Evolutionary conservation across 2,797 vertebrate genomes (phyloP).

Genomic region (Spinus olivaceus): DNA sequence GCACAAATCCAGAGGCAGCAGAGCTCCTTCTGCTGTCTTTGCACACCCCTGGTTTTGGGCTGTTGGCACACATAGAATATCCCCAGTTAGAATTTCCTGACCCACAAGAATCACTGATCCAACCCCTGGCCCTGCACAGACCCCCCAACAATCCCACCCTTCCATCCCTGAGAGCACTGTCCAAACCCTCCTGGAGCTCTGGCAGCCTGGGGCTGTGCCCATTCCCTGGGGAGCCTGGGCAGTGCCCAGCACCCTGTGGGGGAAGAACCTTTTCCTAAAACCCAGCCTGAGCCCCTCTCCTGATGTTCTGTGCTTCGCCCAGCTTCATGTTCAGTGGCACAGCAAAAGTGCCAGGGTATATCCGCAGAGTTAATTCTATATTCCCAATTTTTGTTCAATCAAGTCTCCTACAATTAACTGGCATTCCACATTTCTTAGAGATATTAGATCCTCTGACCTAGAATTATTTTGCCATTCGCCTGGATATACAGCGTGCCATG

Average conservation of each 20-base stretch:
- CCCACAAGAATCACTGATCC: not conserved
- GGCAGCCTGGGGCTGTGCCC: rapidly evolving
- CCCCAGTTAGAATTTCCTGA: not conserved
- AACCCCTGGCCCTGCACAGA: not conserved
- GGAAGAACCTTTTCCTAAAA: not conserved
- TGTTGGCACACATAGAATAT: rapidly evolving
- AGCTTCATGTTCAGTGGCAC: not conserved
- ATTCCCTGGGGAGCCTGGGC: not conserved
- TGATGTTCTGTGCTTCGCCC: not conserved
- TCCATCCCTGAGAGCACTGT: rapidly evolving
- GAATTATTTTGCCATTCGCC: not conserved
- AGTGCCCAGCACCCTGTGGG: not conserved
- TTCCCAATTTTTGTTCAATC: not conserved
- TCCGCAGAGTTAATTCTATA: not conserved
- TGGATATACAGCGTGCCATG: rapidly evolving
- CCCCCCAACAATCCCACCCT: not conserved
- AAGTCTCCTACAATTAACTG: not conserved
- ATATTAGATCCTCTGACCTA: not conserved
- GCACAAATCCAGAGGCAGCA: not conserved
- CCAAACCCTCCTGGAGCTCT: rapidly evolving
- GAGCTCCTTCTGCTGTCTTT: not conserved
- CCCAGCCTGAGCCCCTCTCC: not conserved
- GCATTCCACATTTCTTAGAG: not conserved
- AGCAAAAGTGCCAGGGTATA: not conserved
- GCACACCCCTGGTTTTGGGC: not conserved